Percentiles rank a stretch among this genome's conserved stretches.
Evolutionary conservation across 2,888 invertebrate species (phyloP).

Genomic region (Yponomeuta evonymella): DNA sequence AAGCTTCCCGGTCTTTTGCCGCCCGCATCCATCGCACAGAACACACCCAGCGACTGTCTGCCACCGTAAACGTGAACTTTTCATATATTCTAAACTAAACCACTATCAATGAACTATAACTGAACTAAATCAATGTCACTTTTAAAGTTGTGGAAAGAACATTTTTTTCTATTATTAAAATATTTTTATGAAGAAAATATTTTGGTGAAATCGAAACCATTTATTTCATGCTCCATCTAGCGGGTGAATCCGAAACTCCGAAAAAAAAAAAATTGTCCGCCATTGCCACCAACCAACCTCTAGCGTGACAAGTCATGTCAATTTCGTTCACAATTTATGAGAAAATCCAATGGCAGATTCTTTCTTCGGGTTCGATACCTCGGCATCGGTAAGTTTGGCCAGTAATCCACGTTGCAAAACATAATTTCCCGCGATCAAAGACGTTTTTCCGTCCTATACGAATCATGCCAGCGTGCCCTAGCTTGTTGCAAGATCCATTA

Average conservation of each 20-base stretch:
- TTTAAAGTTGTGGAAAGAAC: too few relatives aligned
- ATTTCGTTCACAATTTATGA: conserved; percentile 78
- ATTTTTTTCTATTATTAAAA: too few relatives aligned
- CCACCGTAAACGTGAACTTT: too few relatives aligned
- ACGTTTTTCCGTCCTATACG: conserved; percentile 24
- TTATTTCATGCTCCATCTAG: conserved; percentile 4
- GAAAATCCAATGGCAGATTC: conserved; percentile 87
- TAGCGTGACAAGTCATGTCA: conserved; percentile 82
- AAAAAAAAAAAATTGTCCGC: conserved; percentile 30
- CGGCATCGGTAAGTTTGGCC: conserved; percentile 81
- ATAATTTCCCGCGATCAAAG: conserved; percentile 30
- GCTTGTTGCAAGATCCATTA: neutral
- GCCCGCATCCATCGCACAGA: too few relatives aligned
- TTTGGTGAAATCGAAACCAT: too few relatives aligned
- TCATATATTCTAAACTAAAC: too few relatives aligned
- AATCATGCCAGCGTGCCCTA: conserved; percentile 53
- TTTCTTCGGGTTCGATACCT: conserved; percentile 90
- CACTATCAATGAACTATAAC: too few relatives aligned
- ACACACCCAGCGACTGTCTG: too few relatives aligned
- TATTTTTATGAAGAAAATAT: too few relatives aligned
- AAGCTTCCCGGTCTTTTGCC: too few relatives aligned
- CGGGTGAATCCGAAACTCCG: conserved; percentile 10
- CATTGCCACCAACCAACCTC: conserved; percentile 62
- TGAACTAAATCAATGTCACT: too few relatives aligned
- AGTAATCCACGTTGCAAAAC: conserved; percentile 29